Base-by-base conservation (phyloP, 2,113 vertebrate species). In the Cinclus mexicanus region DNA sequence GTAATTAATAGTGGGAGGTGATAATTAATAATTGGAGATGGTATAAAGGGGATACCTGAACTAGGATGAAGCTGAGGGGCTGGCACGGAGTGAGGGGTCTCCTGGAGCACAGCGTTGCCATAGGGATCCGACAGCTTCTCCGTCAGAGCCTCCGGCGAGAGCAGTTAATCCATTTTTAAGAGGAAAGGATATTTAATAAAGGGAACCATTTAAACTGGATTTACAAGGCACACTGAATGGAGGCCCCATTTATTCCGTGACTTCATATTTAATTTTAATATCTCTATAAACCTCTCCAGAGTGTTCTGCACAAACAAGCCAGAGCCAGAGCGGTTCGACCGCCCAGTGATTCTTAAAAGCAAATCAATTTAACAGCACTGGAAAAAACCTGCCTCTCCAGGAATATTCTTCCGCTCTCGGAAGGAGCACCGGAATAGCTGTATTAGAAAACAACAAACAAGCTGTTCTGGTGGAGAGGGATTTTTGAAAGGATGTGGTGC, bases 151-250 rank as follows among this genome's bases (percentile, higher is more conserved):
- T 83, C 87, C 53, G 1, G 87, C 31, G 85, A 96, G 77, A 89
- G 91, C 60, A 4, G 37, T 84, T 95, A 94, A 96, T 96, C 95
- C 78, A 13, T 70, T 93, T 86, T 70, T 81, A 90, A 96, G 82
- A 92, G 95, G 89, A 80, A 95, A 90, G 90, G 83, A 61, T 96
- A 93, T 96, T 96, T 96, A 96, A 96, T 94, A 95, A 96, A 94
- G 93, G 92, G 55, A 92, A 87, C 79, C 61, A 94, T 96, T 95
- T 93, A 90, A 96, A 88, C 68, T 72, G 94, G 79, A 83, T 96
- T 95, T 94, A 90, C 80, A 81, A 91, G 87, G 59, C 61, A 37
- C 3, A 20, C 88, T 53, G 82, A 57, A 35, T 76, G 89, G 69
- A 83, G 90, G 87, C 80, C 28, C 81, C 79, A 6, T 93, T 95